These are phyloP conservation scores for Nothocercus nigrocapillus DNA, from an alignment of 2,113 vertebrate species.

Conservation along the genomic window DNA sequence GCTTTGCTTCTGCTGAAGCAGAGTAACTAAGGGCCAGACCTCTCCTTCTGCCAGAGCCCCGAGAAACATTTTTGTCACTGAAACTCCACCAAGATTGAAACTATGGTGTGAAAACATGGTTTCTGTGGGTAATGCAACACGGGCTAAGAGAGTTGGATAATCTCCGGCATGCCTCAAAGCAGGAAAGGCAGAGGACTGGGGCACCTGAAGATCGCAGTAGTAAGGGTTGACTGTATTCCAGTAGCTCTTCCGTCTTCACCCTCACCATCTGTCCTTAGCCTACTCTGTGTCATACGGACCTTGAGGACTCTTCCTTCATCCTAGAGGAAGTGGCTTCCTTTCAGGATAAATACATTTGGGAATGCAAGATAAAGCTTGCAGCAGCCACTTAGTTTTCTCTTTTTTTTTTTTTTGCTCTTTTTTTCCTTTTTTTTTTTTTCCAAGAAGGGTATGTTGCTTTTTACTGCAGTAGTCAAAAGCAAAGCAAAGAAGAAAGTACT, in stretches of 20 bases:
- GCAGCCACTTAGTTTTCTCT: neutral
- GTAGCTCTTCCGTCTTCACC: neutral
- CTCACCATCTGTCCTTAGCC: neutral
- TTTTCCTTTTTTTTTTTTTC: neutral
- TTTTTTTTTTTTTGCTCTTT: fast-evolving
- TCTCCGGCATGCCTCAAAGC: neutral
- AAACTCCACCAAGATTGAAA: neutral
- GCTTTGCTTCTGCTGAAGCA: slow-evolving; percentile 24
- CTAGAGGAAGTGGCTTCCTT: neutral
- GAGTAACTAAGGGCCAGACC: slow-evolving; percentile 5
- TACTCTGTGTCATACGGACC: neutral
- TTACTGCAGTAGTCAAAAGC: neutral
- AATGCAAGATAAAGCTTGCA: neutral
- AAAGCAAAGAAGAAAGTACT: slow-evolving; percentile 34
- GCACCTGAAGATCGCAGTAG: neutral
- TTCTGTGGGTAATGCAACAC: neutral
- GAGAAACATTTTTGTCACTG: neutral
- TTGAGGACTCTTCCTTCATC: neutral
- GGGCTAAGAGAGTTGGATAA: neutral
- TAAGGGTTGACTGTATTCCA: neutral
- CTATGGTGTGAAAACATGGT: neutral
- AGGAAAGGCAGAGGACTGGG: neutral
- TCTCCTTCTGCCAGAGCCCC: neutral
- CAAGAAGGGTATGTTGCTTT: neutral
- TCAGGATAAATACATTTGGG: neutral